phyloP scores from a whole-genome alignment of 2,113 vertebrate genomes.

The Caranx melampygus region DNA sequence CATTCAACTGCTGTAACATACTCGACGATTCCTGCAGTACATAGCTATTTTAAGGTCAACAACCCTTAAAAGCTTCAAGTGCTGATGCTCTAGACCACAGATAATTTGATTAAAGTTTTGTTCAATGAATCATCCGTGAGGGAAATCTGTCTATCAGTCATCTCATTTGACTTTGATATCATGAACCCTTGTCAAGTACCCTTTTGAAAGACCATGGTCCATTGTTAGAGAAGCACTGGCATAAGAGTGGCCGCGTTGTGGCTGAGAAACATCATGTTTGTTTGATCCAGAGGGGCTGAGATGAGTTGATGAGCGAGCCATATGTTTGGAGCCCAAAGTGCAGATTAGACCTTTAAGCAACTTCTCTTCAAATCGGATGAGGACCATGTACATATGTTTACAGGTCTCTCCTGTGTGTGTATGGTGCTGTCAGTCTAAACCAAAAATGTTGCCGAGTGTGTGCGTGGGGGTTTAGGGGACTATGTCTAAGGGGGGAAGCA shows the following conservation, averaged over 20 bases:
- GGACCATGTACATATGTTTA: not conserved
- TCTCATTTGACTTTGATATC: conserved; percentile 3
- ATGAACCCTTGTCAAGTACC: conserved; percentile 5
- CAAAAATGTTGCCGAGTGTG: conserved; percentile 33
- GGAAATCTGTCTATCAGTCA: not conserved
- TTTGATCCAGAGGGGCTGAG: not conserved
- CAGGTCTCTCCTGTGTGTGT: conserved; percentile 33
- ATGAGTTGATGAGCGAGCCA: not conserved
- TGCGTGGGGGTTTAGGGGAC: conserved; percentile 53
- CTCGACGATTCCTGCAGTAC: not conserved
- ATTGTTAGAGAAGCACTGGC: not conserved
- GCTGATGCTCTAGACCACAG: conserved; percentile 1
- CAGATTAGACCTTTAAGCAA: not conserved
- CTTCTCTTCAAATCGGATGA: not conserved
- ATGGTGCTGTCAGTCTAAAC: conserved; percentile 25
- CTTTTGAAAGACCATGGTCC: not conserved
- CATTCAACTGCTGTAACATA: not conserved
- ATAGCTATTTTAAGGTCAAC: conserved; percentile 17
- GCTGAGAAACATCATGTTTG: conserved; percentile 4
- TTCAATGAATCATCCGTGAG: not conserved
- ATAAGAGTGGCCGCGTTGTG: not conserved
- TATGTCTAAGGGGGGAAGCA: conserved; percentile 75
- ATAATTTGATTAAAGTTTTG: conserved; percentile 4
- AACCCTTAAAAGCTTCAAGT: conserved; percentile 3
- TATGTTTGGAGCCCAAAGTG: not conserved